phyloP scores from a whole-genome alignment of 2,888 invertebrate genomes.

The Miltochrista miniata region DNA sequence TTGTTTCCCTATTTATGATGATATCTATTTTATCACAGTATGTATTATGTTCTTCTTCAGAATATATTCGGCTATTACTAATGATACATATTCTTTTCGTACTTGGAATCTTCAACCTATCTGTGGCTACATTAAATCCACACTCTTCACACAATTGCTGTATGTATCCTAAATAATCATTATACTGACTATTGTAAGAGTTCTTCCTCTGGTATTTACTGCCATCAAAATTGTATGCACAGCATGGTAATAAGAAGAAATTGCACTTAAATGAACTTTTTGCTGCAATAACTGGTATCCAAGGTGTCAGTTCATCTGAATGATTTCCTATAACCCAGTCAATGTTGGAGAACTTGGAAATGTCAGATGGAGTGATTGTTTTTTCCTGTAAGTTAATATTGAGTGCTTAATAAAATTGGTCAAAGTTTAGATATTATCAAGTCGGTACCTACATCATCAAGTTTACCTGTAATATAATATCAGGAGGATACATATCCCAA shows the following conservation, averaged over 20 bases:
- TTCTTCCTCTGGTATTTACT: constrained; percentile 90
- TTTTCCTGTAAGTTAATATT: constrained; percentile 78
- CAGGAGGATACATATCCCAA: constrained; percentile 91
- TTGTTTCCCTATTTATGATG: constrained; percentile 58
- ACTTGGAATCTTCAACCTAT: constrained; percentile 97
- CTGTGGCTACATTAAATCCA: constrained; percentile 89
- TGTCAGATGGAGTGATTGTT: constrained; percentile 87
- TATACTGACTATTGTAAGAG: constrained; percentile 90
- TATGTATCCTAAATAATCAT: constrained; percentile 88
- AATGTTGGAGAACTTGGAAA: constrained; percentile 86
- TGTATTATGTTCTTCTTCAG: constrained; percentile 51
- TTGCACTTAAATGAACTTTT: constrained; percentile 88
- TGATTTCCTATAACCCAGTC: constrained; percentile 99
- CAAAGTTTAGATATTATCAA: not conserved
- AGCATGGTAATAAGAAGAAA: constrained; percentile 97
- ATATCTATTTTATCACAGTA: constrained; percentile 70
- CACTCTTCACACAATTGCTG: constrained; percentile 85
- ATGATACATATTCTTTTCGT: constrained; percentile 95
- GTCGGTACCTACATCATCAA: not conserved
- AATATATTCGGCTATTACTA: constrained; percentile 81
- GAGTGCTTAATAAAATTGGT: not conserved
- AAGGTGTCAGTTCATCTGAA: constrained; percentile 99
- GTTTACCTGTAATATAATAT: constrained; percentile 79
- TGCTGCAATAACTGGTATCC: constrained; percentile 97
- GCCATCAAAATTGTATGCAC: constrained; percentile 95